Conservation (phyloP, 2,888 invertebrate species). For the Mythimna impura region DNA sequence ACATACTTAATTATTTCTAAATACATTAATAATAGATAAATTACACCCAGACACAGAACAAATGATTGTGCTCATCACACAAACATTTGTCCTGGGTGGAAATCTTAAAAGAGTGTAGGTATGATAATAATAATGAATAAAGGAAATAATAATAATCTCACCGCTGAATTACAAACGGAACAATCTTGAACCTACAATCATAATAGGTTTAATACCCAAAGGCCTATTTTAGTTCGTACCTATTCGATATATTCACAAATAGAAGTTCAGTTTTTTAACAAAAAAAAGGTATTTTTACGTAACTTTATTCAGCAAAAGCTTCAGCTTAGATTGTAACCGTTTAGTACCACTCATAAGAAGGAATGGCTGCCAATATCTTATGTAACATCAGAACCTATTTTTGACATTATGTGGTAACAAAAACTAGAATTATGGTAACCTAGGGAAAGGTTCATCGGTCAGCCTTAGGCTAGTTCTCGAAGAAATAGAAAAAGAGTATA, state of each 20-base stretch:
- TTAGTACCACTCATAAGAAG: slow-evolving; percentile 28
- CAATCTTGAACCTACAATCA: slow-evolving; percentile 7
- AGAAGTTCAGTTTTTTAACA: neutral
- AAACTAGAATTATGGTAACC: slow-evolving; percentile 39
- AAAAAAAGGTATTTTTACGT: slow-evolving; percentile 15
- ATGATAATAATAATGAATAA: too few species aligned
- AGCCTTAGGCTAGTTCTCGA: slow-evolving; percentile 17
- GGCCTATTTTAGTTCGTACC: neutral
- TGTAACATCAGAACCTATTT: slow-evolving; percentile 29
- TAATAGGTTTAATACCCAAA: neutral
- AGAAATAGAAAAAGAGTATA: slow-evolving; percentile 53
- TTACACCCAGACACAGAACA: too few species aligned
- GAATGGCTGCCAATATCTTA: slow-evolving; percentile 34
- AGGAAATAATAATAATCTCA: too few species aligned
- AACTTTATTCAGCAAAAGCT: neutral
- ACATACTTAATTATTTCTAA: too few species aligned
- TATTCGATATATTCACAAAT: slow-evolving; percentile 12
- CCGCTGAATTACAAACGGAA: neutral
- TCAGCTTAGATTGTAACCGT: slow-evolving; percentile 12
- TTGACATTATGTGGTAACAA: slow-evolving; percentile 17
- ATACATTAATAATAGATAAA: too few species aligned
- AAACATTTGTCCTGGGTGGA: too few species aligned
- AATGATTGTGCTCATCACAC: too few species aligned
- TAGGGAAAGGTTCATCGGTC: slow-evolving; percentile 35
- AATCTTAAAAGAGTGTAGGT: too few species aligned